Conservation (phyloP, 2,797 vertebrate genomes). For the Megaceryle alcyon region DNA sequence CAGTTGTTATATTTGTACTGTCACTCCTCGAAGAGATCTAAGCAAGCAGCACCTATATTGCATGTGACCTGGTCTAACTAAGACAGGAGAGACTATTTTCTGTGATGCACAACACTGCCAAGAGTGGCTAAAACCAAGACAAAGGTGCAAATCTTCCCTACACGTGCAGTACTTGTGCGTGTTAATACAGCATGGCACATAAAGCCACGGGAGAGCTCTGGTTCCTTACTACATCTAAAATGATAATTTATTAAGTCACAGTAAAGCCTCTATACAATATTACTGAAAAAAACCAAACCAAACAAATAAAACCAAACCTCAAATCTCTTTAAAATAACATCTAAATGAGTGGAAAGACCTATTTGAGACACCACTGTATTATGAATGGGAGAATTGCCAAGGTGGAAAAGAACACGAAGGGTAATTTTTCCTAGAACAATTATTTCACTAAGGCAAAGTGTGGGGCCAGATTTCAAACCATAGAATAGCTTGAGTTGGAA, state of each 20-base stretch:
- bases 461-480: background rate
- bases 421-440: background rate
- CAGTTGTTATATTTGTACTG: background rate
- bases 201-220: background rate
- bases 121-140: background rate
- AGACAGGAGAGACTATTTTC: background rate
- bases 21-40: background rate
- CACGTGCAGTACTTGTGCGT: rapidly evolving
- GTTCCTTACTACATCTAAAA: background rate
- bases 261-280: background rate
- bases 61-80: background rate
- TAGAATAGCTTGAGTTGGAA: too few relatives aligned
- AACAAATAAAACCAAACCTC: too few relatives aligned
- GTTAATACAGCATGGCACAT: rapidly evolving
- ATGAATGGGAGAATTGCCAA: background rate
- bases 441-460: background rate
- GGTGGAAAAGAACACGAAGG: background rate
- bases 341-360: background rate
- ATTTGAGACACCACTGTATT: background rate
- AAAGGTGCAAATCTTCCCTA: background rate
- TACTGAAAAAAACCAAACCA: background rate
- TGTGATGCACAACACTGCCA: background rate
- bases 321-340: background rate
- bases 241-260: background rate
- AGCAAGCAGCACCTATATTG: background rate